phyloP scores from a whole-genome alignment of 2,797 vertebrate genomes.

The Syndactyla subalaris region DNA sequence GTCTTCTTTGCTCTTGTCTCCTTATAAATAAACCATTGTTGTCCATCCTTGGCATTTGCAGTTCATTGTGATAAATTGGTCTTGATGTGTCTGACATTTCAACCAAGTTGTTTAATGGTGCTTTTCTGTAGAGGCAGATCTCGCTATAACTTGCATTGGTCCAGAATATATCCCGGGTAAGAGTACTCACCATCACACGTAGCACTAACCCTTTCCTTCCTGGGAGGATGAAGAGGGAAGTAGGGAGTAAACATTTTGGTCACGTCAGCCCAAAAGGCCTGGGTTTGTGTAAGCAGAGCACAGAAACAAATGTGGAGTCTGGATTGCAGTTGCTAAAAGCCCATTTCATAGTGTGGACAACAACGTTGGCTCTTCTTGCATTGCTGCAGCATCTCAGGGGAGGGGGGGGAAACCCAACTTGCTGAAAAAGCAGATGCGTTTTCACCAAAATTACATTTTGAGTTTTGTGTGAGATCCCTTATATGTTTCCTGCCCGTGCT shows the following conservation, averaged over 20 bases:
- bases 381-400: background rate
- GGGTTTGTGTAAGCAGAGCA: background rate
- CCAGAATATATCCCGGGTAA: background rate
- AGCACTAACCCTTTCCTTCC: conserved; percentile 31
- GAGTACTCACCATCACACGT: background rate
- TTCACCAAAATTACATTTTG: background rate
- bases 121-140: conserved; percentile 55
- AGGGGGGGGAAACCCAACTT: background rate
- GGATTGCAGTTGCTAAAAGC: background rate
- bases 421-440: background rate
- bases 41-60: conserved; percentile 74
- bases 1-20: conserved; percentile 73
- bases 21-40: conserved; percentile 74
- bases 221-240: background rate
- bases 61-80: conserved; percentile 76
- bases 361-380: background rate
- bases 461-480: background rate
- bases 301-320: background rate
- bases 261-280: background rate
- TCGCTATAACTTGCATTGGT: conserved; percentile 3
- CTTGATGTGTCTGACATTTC: conserved; percentile 75
- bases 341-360: background rate
- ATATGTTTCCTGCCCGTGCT: background rate
- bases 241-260: conserved; percentile 11
- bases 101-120: conserved; percentile 67